Evolutionary conservation across 2,797 vertebrate species (phyloP).

Genomic region (Anguilla obscura): DNA sequence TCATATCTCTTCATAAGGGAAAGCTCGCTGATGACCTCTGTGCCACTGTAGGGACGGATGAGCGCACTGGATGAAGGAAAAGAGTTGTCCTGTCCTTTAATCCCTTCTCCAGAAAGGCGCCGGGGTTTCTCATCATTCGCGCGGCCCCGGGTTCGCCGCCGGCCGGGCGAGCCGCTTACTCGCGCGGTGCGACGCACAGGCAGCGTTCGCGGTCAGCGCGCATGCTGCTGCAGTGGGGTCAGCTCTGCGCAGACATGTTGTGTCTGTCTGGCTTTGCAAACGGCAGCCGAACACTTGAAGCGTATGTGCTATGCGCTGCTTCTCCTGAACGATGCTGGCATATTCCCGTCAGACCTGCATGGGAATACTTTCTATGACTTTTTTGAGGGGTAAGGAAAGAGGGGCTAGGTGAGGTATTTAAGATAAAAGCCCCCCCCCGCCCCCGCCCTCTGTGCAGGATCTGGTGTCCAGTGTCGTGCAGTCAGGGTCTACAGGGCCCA

Average conservation of each 20-base stretch:
- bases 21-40: background rate
- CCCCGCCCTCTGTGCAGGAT: constrained; percentile 4
- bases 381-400: background rate
- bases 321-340: background rate
- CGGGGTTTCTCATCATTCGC: too few relatives aligned
- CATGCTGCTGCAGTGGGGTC: background rate
- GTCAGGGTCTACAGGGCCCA: constrained; percentile 30
- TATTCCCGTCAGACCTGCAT: background rate
- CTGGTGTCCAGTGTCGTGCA: constrained; percentile 33
- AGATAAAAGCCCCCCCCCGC: background rate
- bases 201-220: background rate
- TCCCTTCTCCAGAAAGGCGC: background rate
- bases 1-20: background rate
- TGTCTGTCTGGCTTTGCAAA: background rate
- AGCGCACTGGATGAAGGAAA: background rate
- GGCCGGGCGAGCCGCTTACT: background rate
- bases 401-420: background rate
- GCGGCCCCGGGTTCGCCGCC: background rate
- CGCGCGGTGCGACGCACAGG: background rate
- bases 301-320: background rate
- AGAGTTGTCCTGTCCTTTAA: background rate
- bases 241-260: background rate
- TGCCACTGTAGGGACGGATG: background rate
- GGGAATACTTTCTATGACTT: background rate
- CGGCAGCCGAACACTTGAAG: background rate